Conservation (phyloP, 2,888 invertebrate species). For the Pristionchus fissidentatus region DNA sequence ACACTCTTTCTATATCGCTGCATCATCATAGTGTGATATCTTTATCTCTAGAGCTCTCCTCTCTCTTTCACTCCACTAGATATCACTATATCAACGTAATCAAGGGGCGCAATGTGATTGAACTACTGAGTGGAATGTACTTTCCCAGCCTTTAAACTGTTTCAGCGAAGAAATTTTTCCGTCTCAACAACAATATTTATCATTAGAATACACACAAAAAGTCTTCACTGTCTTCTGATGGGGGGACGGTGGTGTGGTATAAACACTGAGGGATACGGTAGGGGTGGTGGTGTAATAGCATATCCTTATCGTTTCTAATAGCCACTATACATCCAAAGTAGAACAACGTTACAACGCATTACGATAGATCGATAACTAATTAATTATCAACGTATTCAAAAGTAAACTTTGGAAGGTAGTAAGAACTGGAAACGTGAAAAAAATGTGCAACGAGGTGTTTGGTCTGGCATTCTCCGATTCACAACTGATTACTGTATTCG, state of each 20-base stretch:
- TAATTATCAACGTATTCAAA: constrained; percentile 22
- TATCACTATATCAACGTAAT: too few relatives aligned
- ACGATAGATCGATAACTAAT: constrained; percentile 12
- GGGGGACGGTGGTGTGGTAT: neutral
- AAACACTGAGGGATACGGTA: constrained; percentile 14
- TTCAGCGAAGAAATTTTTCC: neutral
- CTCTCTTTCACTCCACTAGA: too few relatives aligned
- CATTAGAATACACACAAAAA: constrained; percentile 30
- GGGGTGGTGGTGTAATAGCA: constrained; percentile 9
- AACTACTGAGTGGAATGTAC: too few relatives aligned
- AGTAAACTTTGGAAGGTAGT: constrained; percentile 15
- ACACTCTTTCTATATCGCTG: too few relatives aligned
- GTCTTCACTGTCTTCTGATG: neutral
- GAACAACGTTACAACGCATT: constrained; percentile 30
- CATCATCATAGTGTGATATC: too few relatives aligned
- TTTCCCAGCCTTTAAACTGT: neutral
- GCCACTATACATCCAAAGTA: constrained; percentile 23
- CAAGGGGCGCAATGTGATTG: too few relatives aligned
- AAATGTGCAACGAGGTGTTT: constrained; percentile 3
- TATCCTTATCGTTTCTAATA: constrained; percentile 23
- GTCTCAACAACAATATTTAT: constrained; percentile 34
- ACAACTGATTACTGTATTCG: neutral
- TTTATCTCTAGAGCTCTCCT: too few relatives aligned
- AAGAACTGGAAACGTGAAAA: neutral
- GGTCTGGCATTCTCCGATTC: neutral